Base-by-base conservation (phyloP, 1,140 invertebrate species). In the Proctacanthus coquilletti region DNA sequence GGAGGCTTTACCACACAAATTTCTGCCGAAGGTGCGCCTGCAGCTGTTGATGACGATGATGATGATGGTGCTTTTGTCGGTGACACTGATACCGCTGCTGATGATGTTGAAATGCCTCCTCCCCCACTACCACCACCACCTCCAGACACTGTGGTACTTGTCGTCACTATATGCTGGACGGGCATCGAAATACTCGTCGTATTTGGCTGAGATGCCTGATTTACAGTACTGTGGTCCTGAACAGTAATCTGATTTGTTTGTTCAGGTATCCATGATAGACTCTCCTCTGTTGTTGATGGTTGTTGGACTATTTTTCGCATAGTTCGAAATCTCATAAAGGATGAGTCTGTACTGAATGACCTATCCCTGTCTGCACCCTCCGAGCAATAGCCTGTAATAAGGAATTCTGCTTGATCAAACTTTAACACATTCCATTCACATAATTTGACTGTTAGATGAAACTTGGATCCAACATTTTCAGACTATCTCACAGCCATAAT, bases 271-370 rank as follows among this genome's bases (percentile, higher is more conserved):
- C 40, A 41, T 11, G 27, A 20, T 20, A 31, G 9, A 21, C 2
- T 20, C 2, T 36, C 25, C 15, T 36, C 25, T n/a, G 8, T 20
- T 38, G 23, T 30, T 25, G 35, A 32, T 27, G 31, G 35, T 14
- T 36, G 20, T 10, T 36, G 11, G 17, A 23, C 17, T 19, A 31
- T 27, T 18, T 21, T 29, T n/a, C 33, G 21, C 5, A 5, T 5
- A 2, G 18, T 19, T 19, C 20, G 17, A 5, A 19, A 38, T 21
- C 30, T 10, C 15, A 38, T 18, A 13, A 11, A 23, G 13, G 20
- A n/a, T 20, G 53, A 61, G 45, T 61, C 59, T 25, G 53, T 53
- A 40, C 55, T 59, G 37, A 50, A 51, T 10, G 54, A 58, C 32
- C 56, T 42, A 40, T 42, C 40, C 19, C 40, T n/a, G 15, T 42